These are phyloP conservation scores for Tupaia tana DNA, from an alignment of 2,113 vertebrate genomes.

Conservation along the genomic window DNA sequence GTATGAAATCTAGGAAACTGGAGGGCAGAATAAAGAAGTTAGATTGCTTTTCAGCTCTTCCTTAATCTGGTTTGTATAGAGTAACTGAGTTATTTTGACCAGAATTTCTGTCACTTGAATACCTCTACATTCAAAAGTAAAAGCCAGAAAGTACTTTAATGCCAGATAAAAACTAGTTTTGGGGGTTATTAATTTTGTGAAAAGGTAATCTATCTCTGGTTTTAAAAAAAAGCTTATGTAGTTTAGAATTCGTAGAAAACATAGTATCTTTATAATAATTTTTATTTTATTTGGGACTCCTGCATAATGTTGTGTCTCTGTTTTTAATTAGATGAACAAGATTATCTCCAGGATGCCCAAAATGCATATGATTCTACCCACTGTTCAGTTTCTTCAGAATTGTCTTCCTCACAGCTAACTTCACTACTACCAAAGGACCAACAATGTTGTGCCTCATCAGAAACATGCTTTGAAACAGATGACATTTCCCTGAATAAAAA, in stretches of 20 bases:
- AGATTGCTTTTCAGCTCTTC: not conserved
- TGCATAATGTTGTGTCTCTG: constrained; percentile 63
- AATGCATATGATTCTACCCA: constrained; percentile 79
- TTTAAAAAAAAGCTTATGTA: constrained; percentile 4
- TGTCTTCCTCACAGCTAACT: constrained; percentile 83
- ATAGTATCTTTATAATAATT: constrained; percentile 41
- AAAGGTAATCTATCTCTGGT: not conserved
- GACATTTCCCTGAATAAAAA: not conserved
- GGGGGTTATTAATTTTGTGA: not conserved
- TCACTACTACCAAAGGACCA: constrained; percentile 74
- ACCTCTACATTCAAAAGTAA: constrained; percentile 30
- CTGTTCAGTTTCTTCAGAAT: constrained; percentile 81
- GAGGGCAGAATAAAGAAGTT: not conserved
- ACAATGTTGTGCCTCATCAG: constrained; percentile 64
- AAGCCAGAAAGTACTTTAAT: constrained; percentile 44
- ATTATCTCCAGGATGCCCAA: constrained; percentile 84
- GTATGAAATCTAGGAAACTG: constrained; percentile 10
- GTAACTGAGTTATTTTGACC: constrained; percentile 39
- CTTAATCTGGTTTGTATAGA: constrained; percentile 30
- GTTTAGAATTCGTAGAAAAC: constrained; percentile 52
- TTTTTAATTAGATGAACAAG: constrained; percentile 89
- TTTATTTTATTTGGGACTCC: constrained; percentile 24
- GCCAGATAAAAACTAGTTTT: constrained; percentile 41
- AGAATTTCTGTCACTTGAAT: not conserved
- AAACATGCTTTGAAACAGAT: constrained; percentile 80